Conservation (phyloP, 2,113 vertebrate genomes). For the Notothenia coriiceps region DNA sequence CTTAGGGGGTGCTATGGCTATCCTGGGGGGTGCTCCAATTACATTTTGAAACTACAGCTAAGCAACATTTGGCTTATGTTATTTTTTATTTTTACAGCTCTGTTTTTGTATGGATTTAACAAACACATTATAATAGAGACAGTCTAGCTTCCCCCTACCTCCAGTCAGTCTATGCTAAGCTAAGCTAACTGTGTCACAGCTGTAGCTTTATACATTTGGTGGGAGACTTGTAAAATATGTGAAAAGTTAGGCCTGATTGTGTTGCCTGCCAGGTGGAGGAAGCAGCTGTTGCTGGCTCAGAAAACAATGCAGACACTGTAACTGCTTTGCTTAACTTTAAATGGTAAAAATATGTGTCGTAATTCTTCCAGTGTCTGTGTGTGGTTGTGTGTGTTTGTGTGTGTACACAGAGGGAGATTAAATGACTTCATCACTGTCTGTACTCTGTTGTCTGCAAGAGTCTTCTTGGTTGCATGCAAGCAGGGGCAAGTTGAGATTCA, state of each 20-base stretch:
- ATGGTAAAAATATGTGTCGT: conserved; percentile 62
- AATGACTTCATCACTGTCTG: conserved; percentile 40
- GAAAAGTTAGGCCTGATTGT: conserved; percentile 56
- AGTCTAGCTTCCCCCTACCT: neutral
- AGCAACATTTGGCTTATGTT: neutral
- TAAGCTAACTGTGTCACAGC: neutral
- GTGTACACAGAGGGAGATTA: conserved; percentile 22
- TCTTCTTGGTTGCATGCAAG: conserved; percentile 66
- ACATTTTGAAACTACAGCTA: neutral
- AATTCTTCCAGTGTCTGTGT: conserved; percentile 15
- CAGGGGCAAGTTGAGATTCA: conserved; percentile 76
- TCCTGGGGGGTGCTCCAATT: too few relatives aligned
- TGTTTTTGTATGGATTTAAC: neutral
- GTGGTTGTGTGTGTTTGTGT: conserved; percentile 26
- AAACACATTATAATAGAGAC: neutral
- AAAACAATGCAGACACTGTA: conserved; percentile 71
- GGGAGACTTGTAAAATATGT: conserved; percentile 32
- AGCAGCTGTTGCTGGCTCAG: conserved; percentile 64
- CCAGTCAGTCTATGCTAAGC: neutral
- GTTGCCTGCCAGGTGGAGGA: conserved; percentile 66
- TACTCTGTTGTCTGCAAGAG: conserved; percentile 54
- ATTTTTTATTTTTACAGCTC: neutral
- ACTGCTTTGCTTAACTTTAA: conserved; percentile 59
- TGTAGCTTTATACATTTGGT: conserved; percentile 23
- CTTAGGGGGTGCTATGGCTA: too few relatives aligned